Evolutionary conservation across 1,140 invertebrate species (phyloP).

Genomic region (Hycleus cichorii): DNA sequence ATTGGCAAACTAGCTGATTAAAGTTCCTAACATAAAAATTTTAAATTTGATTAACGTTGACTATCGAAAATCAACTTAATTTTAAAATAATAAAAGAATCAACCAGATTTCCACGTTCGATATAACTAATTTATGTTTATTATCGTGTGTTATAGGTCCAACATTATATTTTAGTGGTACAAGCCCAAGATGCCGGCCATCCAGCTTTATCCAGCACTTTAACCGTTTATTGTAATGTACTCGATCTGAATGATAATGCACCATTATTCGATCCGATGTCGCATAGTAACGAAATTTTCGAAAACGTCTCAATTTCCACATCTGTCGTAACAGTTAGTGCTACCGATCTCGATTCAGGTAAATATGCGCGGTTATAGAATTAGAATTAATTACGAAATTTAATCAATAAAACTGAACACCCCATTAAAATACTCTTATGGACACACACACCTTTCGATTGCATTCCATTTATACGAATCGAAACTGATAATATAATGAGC

Average conservation of each 20-base stretch:
- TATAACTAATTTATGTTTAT: neutral
- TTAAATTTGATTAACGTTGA: too few species aligned
- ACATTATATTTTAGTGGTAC: conserved; percentile 88
- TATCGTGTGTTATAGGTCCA: conserved; percentile 62
- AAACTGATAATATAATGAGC: conserved; percentile 4
- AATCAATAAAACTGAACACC: neutral
- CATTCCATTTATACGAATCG: conserved; percentile 4
- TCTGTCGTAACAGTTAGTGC: conserved; percentile 77
- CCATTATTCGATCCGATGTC: conserved; percentile 87
- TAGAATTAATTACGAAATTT: neutral
- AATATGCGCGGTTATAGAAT: too few species aligned
- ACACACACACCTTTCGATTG: neutral
- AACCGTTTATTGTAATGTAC: conserved; percentile 87
- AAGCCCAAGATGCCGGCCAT: conserved; percentile 82
- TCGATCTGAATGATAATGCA: conserved; percentile 92
- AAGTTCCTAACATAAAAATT: too few species aligned
- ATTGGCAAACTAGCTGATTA: too few species aligned
- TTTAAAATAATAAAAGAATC: too few species aligned
- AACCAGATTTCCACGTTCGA: too few species aligned
- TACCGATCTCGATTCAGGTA: conserved; percentile 85
- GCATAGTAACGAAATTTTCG: conserved; percentile 78
- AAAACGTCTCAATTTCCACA: conserved; percentile 75
- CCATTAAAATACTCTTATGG: conserved; percentile 1
- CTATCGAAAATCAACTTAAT: too few species aligned
- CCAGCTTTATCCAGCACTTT: conserved; percentile 84